Percentiles rank a stretch among this genome's conserved stretches.
Evolutionary conservation across 2,888 invertebrate species (phyloP).

Genomic region (Drosophila austrosaltans): DNA sequence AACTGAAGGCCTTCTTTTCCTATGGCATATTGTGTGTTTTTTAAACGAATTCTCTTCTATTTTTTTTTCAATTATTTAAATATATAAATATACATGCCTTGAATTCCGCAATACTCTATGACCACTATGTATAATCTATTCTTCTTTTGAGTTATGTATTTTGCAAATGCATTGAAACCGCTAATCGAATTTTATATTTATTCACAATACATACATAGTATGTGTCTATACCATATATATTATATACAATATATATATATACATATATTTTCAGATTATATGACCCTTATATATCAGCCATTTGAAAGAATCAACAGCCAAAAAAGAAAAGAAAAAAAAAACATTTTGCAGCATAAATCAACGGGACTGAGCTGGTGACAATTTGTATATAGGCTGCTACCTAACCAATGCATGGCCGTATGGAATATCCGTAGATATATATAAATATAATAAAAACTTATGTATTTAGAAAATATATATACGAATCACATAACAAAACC

Average conservation of each 20-base stretch:
- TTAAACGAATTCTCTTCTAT: no score
- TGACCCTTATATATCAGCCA: conserved; percentile 62
- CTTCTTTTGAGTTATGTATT: conserved; percentile 48
- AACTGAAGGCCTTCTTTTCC: no score
- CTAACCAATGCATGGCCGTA: conserved; percentile 30
- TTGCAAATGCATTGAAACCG: conserved; percentile 41
- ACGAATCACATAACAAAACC: conserved; percentile 11
- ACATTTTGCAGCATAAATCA: conserved; percentile 55
- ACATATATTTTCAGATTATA: conserved; percentile 67
- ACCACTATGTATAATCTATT: conserved; percentile 14
- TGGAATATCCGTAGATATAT: conserved; percentile 22
- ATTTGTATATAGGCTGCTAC: conserved; percentile 61
- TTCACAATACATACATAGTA: conserved; percentile 1
- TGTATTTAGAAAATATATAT: conserved; percentile 25
- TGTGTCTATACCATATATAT: neutral
- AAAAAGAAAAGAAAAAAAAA: neutral
- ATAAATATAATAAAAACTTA: conserved; percentile 8
- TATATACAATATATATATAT: neutral
- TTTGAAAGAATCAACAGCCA: conserved; percentile 40
- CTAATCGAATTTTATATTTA: conserved; percentile 72
- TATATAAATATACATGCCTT: neutral
- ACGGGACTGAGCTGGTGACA: conserved; percentile 63
- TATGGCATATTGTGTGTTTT: no score
- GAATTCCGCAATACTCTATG: neutral
- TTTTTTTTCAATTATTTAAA: no score